Evolutionary conservation across 2,797 vertebrate genomes (phyloP), one percentile per base, ranked within the genome.

Genomic region (Malacoctenus gilli): DNA sequence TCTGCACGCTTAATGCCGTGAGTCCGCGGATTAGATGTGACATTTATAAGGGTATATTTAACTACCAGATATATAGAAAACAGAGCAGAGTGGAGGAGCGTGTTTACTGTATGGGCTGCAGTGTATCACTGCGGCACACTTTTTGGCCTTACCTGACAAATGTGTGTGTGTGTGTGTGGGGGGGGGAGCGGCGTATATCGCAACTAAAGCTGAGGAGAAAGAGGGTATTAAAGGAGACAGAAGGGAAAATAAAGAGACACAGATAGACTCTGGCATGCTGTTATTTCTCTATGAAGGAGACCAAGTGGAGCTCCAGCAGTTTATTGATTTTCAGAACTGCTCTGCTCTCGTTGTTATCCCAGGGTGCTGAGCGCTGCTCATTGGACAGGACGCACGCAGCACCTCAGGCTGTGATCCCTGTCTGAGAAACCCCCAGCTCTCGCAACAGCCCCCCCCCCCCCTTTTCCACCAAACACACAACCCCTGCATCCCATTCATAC

Each of bases 31-130:
- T 91, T 89, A 92, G 70, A 76, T 32, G 22, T 91, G 89, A 90
- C 89, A 92, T 92, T 91, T 91, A 79, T 85, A 80, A 75, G 78
- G 81, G 66, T 79, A 66, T 78, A 72, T 85, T 89, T 77, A 83
- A 79, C 80, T 47, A 41, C 40, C 52, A 41, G 46, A 81, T 70
- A 68, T 69, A 79, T 53, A 75, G 76, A 62, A 75, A 70, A 63
- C 63, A 64, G 60, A 77, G 39, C 34, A 14, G 49, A 19, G 41
- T 52, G 48, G 60, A 59, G 49, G 58, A 54, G 55, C 50, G 22
- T 52, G 62, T 84, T 75, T 85, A 68, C 32, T 58, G 14, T 43
- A 37, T 41, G 4, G 30, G 12, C 9, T 20, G 39, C 8, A 20
- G 21, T 31, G 28, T 8, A 25, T 25, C 23, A 25, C 23, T n/a